Evolutionary conservation across 1,140 invertebrate species (phyloP), one percentile per base, ranked within the genome.

Genomic region (Leptinotarsa lineolata): DNA sequence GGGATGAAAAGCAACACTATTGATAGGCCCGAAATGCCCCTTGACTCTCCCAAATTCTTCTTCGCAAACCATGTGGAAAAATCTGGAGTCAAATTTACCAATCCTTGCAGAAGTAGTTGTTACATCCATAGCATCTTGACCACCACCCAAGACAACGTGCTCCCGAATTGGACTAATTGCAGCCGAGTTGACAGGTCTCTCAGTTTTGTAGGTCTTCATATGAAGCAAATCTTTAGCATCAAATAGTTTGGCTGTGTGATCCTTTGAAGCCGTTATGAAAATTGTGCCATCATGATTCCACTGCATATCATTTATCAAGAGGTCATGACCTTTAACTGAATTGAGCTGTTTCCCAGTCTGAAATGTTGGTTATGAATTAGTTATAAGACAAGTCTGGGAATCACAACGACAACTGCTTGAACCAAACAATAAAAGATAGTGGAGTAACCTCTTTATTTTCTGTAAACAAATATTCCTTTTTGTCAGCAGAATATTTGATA

Each of bases 21-120:
- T 99, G 80, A 99, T 99, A 1, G 98, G 98, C 80, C 98, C 98
- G 84, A 99, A 99, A 88, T 99, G 98, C 66, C 97, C 98, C 85
- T 99, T 99, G 0, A 99, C 92, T 70, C 97, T 87, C 0, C 93
- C 98, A 86, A 99, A 99, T 86, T 99, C 98, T 86, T 99, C 97
- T 87, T 99, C 98, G 84, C 98, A 99, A n/a, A 99, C 92, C 61
- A 99, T 85, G 86, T 99, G 97, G 89, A 95, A 99, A 85, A 99
- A 98, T 63, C 97, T 89, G 4, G 98, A 96, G 85, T 99, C 98
- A 83, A 99, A 99, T 88, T 99, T 99, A 24, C 98, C 98, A 72
- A 95, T 91, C 78, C 95, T 90, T 0, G 97, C 92, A 0, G 96
- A 97, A 0, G 97, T 99, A 6, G 96, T 99, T 46, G 98, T 99